These are phyloP conservation scores for Oasisia sp. DNA, from an alignment of 2,888 invertebrate species.

Conservation along the genomic window DNA sequence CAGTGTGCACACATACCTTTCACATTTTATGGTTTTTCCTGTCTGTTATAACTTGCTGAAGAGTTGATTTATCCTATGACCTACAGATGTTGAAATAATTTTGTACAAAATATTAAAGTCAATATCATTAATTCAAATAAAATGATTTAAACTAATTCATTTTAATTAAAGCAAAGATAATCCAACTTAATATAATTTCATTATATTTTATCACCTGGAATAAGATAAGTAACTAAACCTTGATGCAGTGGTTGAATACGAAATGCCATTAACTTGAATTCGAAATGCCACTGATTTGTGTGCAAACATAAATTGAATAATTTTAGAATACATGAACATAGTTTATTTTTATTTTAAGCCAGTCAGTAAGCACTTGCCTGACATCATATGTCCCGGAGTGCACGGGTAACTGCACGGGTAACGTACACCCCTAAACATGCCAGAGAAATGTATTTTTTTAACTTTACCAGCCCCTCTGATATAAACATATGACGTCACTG, in stretches of 20 bases:
- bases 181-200: not conserved
- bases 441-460: not conserved
- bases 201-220: not conserved
- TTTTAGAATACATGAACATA: not conserved
- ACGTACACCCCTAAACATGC: not conserved
- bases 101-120: not conserved
- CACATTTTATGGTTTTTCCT: not conserved
- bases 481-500: conserved; percentile 1
- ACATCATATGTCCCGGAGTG: not conserved
- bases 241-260: not conserved
- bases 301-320: not conserved
- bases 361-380: not conserved
- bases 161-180: not conserved
- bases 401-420: too few relatives aligned
- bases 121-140: not conserved
- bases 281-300: not conserved
- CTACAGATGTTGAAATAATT: not conserved
- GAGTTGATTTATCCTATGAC: not conserved
- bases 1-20: not conserved
- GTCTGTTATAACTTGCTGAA: not conserved
- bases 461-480: not conserved
- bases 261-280: not conserved
- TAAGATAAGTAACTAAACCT: not conserved
- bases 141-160: not conserved
- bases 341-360: not conserved